Base-by-base conservation (phyloP, 2,888 invertebrate species). In the Nomada fabriciana region DNA sequence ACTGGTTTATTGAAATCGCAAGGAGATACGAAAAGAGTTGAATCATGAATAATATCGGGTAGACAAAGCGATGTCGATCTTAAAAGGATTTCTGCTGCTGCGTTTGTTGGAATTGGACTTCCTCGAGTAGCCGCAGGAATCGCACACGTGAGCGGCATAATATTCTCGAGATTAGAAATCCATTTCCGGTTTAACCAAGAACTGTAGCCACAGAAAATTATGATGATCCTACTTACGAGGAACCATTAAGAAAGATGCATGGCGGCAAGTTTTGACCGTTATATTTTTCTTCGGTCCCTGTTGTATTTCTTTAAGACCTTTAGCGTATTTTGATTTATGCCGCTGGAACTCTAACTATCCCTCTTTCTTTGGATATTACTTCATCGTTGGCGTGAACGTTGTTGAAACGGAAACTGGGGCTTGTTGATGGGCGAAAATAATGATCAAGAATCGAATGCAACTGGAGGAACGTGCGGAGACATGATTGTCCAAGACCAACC, bases 141-240 rank as follows among this genome's bases (percentile, higher is more conserved):
- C 52, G 71, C 73, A 69, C 23, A 20, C 84, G 87, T 84, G 88
- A 82, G 82, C 43, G 47, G 18, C 43, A 10, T 18, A 29, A n/a
- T 74, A 57, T 76, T 80, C 29, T 68, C 59, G 20, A 80, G 86
- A 88, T 88, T 88, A 88, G 80, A 73, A 68, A 67, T 23, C 68
- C 76, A 73, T 86, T 88, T 88, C 87, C 88, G 84, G 86, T 86
- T 86, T 78, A 78, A 43, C 42, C 43, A 42, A 68, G 59, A 50
- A 20, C 60, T 65, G 75, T 69, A 60, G 60, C 64, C 70, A 5
- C 25, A 52, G 73, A 82, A 88, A 88, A 88, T 85, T 81, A 88
- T 83, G 83, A 63, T 88, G 78, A 88, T 88, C 88, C 86, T 76
- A 55, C 89, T 86, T 89, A 85, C 61, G 42, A n/a, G 53, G 52